Percentiles rank a stretch among this genome's conserved stretches.
Conservation (phyloP, 2,888 invertebrate genomes). For the Eristalis pertinax region DNA sequence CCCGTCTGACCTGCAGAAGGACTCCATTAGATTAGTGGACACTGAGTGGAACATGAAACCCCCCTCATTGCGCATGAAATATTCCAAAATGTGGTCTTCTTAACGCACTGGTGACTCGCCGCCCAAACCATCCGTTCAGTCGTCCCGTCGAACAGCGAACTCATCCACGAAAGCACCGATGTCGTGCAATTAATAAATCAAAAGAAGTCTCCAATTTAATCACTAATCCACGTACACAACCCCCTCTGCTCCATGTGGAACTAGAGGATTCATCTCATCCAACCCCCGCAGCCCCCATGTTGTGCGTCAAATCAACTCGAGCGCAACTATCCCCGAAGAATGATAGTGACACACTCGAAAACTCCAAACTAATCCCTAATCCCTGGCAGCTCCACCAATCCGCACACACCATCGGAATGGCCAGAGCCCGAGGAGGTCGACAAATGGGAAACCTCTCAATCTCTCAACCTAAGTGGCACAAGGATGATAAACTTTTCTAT, state of each 20-base stretch:
- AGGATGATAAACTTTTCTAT: conserved; percentile 67
- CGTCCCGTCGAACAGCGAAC: no score
- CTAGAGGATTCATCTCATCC: conserved; percentile 29
- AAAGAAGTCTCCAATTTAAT: background rate
- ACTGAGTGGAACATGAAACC: no score
- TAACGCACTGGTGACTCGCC: no score
- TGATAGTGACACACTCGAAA: conserved; percentile 59
- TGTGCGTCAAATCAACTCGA: background rate
- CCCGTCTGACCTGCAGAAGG: no score
- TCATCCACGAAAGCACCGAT: no score
- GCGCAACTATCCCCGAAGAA: conserved; percentile 59
- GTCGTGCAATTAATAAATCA: background rate
- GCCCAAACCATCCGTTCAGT: no score
- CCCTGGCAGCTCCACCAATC: conserved; percentile 30
- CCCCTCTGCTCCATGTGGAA: background rate
- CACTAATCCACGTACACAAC: background rate
- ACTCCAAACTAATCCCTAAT: conserved; percentile 66
- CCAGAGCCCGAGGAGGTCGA: background rate
- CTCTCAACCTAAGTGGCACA: conserved; percentile 47
- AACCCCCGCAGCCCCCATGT: background rate
- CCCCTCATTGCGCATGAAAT: no score
- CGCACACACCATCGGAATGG: background rate
- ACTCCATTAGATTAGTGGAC: no score
- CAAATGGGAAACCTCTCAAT: background rate
- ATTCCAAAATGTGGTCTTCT: no score